Base-by-base conservation (phyloP, 1,140 invertebrate genomes). In the Caenorhabditis remanei region DNA sequence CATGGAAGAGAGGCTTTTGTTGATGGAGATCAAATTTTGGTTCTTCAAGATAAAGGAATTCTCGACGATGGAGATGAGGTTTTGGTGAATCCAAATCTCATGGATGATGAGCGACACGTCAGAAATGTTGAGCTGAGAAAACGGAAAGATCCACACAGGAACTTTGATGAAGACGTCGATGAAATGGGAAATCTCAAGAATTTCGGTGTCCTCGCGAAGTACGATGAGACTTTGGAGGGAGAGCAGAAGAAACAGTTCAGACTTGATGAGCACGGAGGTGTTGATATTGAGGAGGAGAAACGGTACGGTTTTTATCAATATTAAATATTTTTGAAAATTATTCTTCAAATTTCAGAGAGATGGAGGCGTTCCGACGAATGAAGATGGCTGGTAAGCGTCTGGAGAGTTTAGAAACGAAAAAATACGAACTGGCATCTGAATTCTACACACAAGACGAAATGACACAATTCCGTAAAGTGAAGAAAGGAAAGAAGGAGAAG, bases 141-240 rank as follows among this genome's bases (percentile, higher is more conserved):
- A 91, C 95, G 96, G 89, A 96, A 96, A 93, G 95, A 94, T 63
- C 93, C 94, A 75, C 97, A 96, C 90, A 95, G 96, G 92, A 96
- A 96, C 4, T 98, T 96, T 92, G 96, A 98, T 93, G 96, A 96
- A 91, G 96, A 97, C 92, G 95, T 95, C 83, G 96, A 97, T 93
- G 95, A 96, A 90, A 95, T 95, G 92, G 96, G 96, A 84, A 94
- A 96, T 92, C 21, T 87, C 79, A 94, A 93, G 86, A 90, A 95
- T 92, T 94, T 95, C 93, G 92, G 94, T 91, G 92, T 97, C 24
- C 94, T 99, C 9, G 94, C 95, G 87, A 98, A 99, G 94, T 99
- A 99, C 93, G 97, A 99, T 93, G 97, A 98, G 92, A 97, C 98
- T 93, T 96, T 99, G 63, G 95, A 96, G 67, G 96, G 96, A 3